Evolutionary conservation across 2,888 invertebrate genomes (phyloP).

Genomic region (Eupithecia inturbata): DNA sequence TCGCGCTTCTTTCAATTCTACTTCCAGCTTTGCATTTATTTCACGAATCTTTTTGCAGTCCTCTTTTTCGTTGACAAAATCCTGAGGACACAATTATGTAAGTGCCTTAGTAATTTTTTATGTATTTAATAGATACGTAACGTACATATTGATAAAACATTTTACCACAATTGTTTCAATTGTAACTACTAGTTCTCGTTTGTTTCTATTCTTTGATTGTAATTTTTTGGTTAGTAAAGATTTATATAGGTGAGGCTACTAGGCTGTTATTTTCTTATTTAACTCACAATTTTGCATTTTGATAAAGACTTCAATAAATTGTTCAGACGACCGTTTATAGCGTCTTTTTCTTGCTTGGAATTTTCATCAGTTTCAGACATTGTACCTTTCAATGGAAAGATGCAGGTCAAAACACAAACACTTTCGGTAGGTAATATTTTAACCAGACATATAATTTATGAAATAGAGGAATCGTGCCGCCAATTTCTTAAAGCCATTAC

Average conservation of each 20-base stretch:
- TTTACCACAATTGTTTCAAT: too few species aligned
- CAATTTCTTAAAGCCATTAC: not conserved
- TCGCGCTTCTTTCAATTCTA: conserved; percentile 67
- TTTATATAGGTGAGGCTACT: too few species aligned
- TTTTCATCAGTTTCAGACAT: conserved; percentile 48
- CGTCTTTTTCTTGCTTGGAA: conserved; percentile 43
- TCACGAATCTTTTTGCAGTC: conserved; percentile 68
- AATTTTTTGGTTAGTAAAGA: too few species aligned
- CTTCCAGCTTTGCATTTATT: conserved; percentile 64
- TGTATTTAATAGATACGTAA: not conserved
- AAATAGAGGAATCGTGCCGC: not conserved
- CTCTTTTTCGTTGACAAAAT: conserved; percentile 64
- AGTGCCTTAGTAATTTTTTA: not conserved
- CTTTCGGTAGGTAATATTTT: too few species aligned
- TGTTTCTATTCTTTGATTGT: too few species aligned
- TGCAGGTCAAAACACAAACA: not conserved
- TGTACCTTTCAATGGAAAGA: not conserved
- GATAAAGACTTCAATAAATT: conserved; percentile 63
- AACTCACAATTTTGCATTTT: conserved; percentile 72
- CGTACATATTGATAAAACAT: not conserved
- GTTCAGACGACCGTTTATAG: conserved; percentile 56
- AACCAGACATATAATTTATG: too few species aligned
- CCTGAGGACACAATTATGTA: conserved; percentile 49
- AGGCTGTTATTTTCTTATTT: not conserved
- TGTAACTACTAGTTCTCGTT: too few species aligned